Evolutionary conservation across 2,888 invertebrate species (phyloP), one percentile per base, ranked within the genome.

Genomic region (Aphodius sticticus): DNA sequence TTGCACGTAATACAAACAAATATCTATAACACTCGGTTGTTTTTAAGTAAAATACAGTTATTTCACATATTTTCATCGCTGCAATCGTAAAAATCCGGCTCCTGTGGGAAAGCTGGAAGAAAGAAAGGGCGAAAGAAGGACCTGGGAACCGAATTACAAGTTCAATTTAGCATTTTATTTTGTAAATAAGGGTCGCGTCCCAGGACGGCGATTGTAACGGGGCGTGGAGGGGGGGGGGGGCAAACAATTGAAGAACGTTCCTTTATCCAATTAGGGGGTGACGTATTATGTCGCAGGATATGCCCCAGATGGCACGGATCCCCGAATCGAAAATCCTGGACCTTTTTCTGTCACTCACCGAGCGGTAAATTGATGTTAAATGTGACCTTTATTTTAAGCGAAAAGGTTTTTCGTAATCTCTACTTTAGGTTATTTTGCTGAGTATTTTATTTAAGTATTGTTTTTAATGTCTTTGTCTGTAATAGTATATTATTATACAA

Each of bases 241-340:
- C 37, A 74, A 74, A 74, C 74, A 74, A 74, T 74, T 37, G 74
- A 74, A 74, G 37, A 37, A 35, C 16, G 74, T 35, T 37, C 74
- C 74, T 74, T 74, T 74, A 74, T 37, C 74, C 74, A 74, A 74
- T 74, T 74, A 74, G 35, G 74, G 37, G 36, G 37, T 74, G 74
- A 74, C 36, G 74, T 74, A 74, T 74, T 37, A 37, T 72, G 16
- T n/a, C 70, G 9, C 14, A 4, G 26, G 26, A 26, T 53, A 7
- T 53, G 53, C 9, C 53, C 53, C 53, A 53, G 53, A 53, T 53
- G 53, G 7, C 4, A 7, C 9, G 53, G 53, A 5, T 53, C 12
- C 53, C 7, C 9, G 53, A 53, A 53, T 53, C 53, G 53, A 53
- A 53, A 53, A 53, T 53, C 53, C 53, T 1, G 12, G 53, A 53